These are phyloP conservation scores for Squalus acanthias DNA, from an alignment of 2,797 vertebrate species.

Conservation along the genomic window DNA sequence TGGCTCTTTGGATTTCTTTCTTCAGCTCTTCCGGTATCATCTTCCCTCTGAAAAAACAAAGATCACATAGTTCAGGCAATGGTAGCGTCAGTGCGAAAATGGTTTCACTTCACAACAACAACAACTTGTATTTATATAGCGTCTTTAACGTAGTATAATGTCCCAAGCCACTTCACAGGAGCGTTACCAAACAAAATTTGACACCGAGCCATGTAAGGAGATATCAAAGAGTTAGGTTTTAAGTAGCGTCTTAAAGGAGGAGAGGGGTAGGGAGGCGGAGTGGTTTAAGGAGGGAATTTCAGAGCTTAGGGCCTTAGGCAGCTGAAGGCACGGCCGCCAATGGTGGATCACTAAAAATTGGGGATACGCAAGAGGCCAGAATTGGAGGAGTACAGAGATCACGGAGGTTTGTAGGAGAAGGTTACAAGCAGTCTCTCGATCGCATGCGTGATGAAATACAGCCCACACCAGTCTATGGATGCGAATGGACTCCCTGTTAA, in stretches of 20 bases:
- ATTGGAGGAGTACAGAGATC: not conserved
- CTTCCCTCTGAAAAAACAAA: slow-evolving; percentile 71
- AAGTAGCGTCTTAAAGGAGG: not conserved
- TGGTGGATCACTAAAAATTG: not conserved
- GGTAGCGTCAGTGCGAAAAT: not conserved
- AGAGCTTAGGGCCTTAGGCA: not conserved
- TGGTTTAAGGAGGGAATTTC: not conserved
- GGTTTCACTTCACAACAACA: not conserved
- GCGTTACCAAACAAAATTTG: not conserved
- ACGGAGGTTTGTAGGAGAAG: not conserved
- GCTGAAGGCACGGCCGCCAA: not conserved
- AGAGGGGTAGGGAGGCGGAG: not conserved
- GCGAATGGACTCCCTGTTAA: not conserved
- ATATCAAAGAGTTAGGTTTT: not conserved
- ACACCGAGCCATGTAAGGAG: not conserved
- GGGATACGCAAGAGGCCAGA: not conserved
- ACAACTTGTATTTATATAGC: not conserved
- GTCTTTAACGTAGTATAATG: not conserved
- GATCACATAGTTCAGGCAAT: slow-evolving; percentile 44
- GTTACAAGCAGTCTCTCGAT: not conserved
- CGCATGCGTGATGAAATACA: not conserved
- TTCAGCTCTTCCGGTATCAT: slow-evolving; percentile 78
- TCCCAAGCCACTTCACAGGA: not conserved
- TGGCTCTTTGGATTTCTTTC: slow-evolving; percentile 63
- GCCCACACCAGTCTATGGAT: not conserved